Percentiles rank a stretch among this genome's conserved stretches.
Conservation (phyloP, 2,113 vertebrate species). For the Echinops telfairi region DNA sequence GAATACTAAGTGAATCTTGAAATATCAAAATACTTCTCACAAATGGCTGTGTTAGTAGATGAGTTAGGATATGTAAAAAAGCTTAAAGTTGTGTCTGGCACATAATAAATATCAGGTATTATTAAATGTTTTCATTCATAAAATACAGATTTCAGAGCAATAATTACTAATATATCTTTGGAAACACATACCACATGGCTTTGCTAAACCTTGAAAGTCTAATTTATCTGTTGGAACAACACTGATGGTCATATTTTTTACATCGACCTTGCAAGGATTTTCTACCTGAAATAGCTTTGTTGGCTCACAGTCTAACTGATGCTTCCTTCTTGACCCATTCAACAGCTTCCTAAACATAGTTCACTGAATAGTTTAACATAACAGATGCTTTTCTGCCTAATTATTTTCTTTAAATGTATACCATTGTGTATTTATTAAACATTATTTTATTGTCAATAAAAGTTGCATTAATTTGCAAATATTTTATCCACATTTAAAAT, state of each 20-base stretch:
- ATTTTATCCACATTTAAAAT: conserved; percentile 29
- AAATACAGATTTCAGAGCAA: neutral
- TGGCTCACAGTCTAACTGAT: neutral
- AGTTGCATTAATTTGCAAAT: neutral
- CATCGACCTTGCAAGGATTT: neutral
- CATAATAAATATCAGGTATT: neutral
- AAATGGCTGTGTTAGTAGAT: neutral
- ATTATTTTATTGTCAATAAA: neutral
- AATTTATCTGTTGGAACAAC: conserved; percentile 11
- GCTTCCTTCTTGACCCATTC: neutral
- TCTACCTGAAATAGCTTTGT: conserved; percentile 49
- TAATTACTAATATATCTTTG: neutral
- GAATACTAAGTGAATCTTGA: neutral
- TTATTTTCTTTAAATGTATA: neutral
- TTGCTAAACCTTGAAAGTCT: conserved; percentile 25
- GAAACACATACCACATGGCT: neutral
- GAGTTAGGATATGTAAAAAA: neutral
- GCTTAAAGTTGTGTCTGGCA: neutral
- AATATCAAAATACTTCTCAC: neutral
- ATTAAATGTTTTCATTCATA: neutral
- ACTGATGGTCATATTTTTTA: conserved; percentile 12
- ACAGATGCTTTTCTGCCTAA: neutral
- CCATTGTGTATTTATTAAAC: neutral
- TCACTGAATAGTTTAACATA: neutral
- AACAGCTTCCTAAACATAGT: neutral